Conservation (phyloP, 1,140 invertebrate genomes). For the Aphelinus certus region DNA sequence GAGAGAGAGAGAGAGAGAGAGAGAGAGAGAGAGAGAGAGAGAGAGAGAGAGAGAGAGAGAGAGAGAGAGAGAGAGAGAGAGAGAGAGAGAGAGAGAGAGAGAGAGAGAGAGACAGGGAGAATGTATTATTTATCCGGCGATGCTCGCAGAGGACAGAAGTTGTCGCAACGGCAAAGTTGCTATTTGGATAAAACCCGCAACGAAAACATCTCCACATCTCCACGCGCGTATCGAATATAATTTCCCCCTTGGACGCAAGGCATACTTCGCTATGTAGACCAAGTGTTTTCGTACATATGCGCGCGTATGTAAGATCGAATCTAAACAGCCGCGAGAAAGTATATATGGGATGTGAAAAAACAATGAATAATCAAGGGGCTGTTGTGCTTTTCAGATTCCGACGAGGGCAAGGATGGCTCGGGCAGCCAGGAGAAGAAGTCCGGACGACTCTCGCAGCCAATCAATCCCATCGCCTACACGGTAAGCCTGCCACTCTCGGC, state of each 20-base stretch:
- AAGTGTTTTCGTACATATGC: too few relatives aligned
- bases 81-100: neutral
- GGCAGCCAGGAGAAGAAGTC: constrained; percentile 63
- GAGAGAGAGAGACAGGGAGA: neutral
- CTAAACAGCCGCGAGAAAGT: neutral
- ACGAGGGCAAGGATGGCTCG: constrained; percentile 66
- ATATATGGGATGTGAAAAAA: neutral
- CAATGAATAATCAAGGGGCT: constrained; percentile 32
- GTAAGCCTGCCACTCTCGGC: constrained; percentile 52
- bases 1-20: neutral
- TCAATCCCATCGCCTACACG: constrained; percentile 68
- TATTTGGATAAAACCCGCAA: too few relatives aligned
- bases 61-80: neutral
- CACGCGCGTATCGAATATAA: too few relatives aligned
- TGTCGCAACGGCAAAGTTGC: too few relatives aligned
- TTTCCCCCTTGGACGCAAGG: too few relatives aligned
- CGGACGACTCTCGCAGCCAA: constrained; percentile 61
- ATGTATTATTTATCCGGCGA: too few relatives aligned
- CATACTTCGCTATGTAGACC: too few relatives aligned
- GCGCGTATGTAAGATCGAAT: too few relatives aligned
- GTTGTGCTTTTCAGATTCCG: constrained; percentile 61
- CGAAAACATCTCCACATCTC: too few relatives aligned
- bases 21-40: neutral
- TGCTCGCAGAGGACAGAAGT: too few relatives aligned
- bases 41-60: neutral